A percentile compares a stretch with the other conserved stretches of the same genome.
Conservation (phyloP, 2,113 vertebrate genomes). For the Lagopus muta region DNA sequence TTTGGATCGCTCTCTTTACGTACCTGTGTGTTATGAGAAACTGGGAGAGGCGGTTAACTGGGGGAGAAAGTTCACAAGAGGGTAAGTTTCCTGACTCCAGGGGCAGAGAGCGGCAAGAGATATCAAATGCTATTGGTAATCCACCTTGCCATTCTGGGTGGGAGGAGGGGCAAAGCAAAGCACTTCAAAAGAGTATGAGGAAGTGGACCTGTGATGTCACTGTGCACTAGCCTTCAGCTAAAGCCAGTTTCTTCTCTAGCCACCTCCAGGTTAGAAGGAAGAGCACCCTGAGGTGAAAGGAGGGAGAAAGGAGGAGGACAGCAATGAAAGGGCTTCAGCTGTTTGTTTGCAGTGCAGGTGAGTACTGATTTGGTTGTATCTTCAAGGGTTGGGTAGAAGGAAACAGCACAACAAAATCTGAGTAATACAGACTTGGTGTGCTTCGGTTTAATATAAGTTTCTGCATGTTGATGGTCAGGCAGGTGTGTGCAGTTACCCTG, state of each 20-base stretch:
- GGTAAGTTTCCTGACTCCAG: background rate
- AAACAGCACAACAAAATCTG: background rate
- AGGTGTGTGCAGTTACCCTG: background rate
- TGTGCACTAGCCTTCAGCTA: background rate
- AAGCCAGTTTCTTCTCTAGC: background rate
- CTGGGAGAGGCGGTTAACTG: background rate
- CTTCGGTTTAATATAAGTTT: background rate
- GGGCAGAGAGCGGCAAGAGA: background rate
- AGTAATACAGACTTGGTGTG: background rate
- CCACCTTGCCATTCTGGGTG: background rate
- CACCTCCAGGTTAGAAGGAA: background rate
- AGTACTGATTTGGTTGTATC: slow-evolving; percentile 42
- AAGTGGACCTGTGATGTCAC: background rate
- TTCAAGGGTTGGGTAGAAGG: background rate
- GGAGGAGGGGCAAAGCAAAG: background rate
- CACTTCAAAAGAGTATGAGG: background rate
- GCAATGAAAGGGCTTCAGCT: background rate
- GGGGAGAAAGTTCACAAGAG: background rate
- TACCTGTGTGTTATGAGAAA: background rate
- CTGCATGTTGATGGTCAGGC: background rate
- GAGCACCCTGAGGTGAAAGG: background rate
- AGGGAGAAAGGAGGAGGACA: background rate
- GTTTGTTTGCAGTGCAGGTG: slow-evolving; percentile 60
- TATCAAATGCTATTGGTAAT: background rate
- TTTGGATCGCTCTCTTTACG: background rate